These are phyloP conservation scores for Rhimphoctona megacephalus DNA, from an alignment of 2,888 invertebrate species.

Conservation along the genomic window DNA sequence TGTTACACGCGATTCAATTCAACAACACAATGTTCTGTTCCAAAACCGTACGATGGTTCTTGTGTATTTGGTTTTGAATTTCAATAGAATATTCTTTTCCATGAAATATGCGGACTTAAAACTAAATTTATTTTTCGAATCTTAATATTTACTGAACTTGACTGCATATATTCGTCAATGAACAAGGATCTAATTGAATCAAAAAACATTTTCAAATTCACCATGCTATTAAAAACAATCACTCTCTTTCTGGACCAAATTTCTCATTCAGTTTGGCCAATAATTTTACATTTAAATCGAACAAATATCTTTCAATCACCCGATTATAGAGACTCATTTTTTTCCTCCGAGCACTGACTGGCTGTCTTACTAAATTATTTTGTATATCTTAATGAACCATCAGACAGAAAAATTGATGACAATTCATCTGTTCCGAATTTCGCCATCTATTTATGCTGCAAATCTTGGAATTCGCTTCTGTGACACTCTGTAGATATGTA, in stretches of 20 bases:
- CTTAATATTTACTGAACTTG: not conserved
- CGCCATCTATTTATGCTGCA: not conserved
- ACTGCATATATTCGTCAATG: not conserved
- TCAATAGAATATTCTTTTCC: not conserved
- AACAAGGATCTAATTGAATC: not conserved
- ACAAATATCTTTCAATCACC: not conserved
- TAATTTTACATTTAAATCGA: not conserved
- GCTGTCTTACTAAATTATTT: not conserved
- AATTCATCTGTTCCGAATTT: not conserved
- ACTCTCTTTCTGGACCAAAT: not conserved
- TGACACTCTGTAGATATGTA: slow-evolving; percentile 23
- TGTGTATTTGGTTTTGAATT: not conserved
- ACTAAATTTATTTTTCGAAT: not conserved
- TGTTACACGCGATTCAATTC: not conserved
- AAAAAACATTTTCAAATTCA: not conserved
- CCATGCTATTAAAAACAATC: not conserved
- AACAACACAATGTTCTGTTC: not conserved
- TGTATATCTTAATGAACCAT: not conserved
- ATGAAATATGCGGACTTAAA: not conserved
- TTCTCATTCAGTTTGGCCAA: not conserved
- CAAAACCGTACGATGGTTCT: not conserved
- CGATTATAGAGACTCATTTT: not conserved
- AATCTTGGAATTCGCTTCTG: not conserved
- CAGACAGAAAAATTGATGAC: not conserved
- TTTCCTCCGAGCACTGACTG: not conserved